Evolutionary conservation across 2,888 invertebrate genomes (phyloP).

Genomic region (Yponomeuta malinellus): DNA sequence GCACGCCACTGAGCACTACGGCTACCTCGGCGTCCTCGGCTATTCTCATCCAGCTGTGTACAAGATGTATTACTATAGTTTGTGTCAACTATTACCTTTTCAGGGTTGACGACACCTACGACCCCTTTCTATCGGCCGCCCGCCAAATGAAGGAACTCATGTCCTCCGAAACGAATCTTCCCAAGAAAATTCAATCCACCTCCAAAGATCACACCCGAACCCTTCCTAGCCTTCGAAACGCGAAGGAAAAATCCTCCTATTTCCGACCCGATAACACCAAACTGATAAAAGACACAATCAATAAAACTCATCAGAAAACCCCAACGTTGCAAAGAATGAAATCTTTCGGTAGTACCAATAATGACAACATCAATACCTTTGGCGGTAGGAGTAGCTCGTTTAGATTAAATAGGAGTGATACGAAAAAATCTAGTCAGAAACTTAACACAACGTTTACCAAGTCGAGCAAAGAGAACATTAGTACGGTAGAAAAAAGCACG

Average conservation of each 20-base stretch:
- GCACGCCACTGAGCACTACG: no score
- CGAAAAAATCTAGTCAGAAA: constrained; percentile 60
- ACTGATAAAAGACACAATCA: constrained; percentile 68
- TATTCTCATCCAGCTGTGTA: no score
- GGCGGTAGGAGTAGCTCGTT: constrained; percentile 67
- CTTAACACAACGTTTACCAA: constrained; percentile 66
- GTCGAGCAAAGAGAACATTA: constrained; percentile 68
- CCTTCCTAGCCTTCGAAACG: constrained; percentile 57
- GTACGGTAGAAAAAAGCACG: constrained; percentile 49
- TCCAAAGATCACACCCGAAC: constrained; percentile 62
- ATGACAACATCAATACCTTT: constrained; percentile 44
- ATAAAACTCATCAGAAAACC: constrained; percentile 72
- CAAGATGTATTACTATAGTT: constrained; percentile 12
- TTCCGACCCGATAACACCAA: constrained; percentile 55
- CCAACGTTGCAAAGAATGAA: constrained; percentile 70
- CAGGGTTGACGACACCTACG: constrained; percentile 78
- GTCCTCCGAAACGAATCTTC: constrained; percentile 77
- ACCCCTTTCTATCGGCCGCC: constrained; percentile 87
- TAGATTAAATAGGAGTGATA: constrained; percentile 58
- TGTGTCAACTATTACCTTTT: constrained; percentile 27
- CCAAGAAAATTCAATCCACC: constrained; percentile 56
- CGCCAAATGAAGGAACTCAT: constrained; percentile 88
- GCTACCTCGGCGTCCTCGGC: no score
- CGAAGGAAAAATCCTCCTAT: constrained; percentile 54
- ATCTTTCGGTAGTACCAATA: constrained; percentile 64